phyloP scores from a whole-genome alignment of 1,140 invertebrate species.

The Neodiprion lecontei region DNA sequence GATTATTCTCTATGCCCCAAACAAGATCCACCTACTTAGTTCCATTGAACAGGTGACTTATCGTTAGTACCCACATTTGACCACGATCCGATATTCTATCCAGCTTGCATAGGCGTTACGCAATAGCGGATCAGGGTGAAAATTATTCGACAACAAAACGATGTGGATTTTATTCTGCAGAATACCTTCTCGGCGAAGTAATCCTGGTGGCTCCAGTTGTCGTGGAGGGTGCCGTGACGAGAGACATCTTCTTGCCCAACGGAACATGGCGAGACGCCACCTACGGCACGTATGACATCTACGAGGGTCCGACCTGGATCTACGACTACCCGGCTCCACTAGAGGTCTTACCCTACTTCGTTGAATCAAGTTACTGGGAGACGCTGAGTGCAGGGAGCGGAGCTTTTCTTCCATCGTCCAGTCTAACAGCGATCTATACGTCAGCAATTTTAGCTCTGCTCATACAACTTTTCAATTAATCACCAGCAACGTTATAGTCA shows the following conservation, averaged over 20 bases:
- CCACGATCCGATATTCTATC: too few species aligned
- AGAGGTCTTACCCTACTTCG: constrained; percentile 68
- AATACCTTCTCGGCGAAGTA: constrained; percentile 79
- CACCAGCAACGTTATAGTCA: too few species aligned
- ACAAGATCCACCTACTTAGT: neutral
- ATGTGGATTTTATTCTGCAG: constrained; percentile 56
- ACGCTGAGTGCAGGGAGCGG: neutral
- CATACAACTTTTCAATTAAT: neutral
- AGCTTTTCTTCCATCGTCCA: neutral
- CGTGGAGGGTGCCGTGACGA: constrained; percentile 63
- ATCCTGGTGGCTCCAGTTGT: constrained; percentile 81
- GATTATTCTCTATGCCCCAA: neutral
- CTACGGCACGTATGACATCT: constrained; percentile 43
- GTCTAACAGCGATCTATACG: neutral
- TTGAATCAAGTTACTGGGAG: neutral
- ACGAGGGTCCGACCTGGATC: constrained; percentile 69
- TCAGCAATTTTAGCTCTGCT: neutral
- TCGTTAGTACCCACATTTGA: too few species aligned
- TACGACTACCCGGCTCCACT: constrained; percentile 68
- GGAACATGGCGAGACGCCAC: constrained; percentile 69
- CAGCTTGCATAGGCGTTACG: too few species aligned
- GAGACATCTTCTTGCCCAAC: constrained; percentile 78
- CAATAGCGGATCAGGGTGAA: too few species aligned
- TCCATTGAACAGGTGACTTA: too few species aligned
- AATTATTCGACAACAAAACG: too few species aligned